These are phyloP conservation scores for Bujurquina vittata DNA, from an alignment of 2,113 vertebrate species.

Conservation along the genomic window DNA sequence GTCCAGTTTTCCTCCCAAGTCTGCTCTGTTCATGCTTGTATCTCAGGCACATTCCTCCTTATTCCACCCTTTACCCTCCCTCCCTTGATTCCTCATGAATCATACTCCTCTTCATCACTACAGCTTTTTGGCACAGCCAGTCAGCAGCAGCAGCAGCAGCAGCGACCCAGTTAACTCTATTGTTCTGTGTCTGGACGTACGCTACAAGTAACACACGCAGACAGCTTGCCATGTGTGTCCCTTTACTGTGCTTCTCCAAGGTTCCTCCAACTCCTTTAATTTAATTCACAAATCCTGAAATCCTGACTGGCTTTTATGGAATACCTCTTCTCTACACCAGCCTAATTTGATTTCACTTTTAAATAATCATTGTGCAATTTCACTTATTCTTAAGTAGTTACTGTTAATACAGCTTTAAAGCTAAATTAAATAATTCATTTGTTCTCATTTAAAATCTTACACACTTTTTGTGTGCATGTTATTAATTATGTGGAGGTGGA, in stretches of 20 bases:
- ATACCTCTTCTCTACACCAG: background rate
- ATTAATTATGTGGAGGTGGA: background rate
- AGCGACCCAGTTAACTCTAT: conserved; percentile 67
- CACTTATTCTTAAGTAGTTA: background rate
- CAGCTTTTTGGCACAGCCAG: conserved; percentile 64
- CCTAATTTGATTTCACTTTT: background rate
- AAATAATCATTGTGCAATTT: background rate
- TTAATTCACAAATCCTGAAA: background rate
- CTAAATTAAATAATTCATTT: background rate
- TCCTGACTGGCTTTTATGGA: background rate
- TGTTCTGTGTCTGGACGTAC: conserved; percentile 57
- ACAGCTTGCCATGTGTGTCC: conserved; percentile 35
- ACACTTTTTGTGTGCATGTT: background rate
- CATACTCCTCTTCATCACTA: conserved; percentile 45
- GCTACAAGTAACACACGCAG: conserved; percentile 34
- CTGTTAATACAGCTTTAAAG: background rate
- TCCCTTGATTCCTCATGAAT: conserved; percentile 4
- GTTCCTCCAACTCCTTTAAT: background rate
- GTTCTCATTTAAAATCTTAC: background rate
- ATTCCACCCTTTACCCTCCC: background rate
- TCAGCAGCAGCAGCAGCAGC: conserved; percentile 1
- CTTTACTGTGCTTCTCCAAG: background rate
- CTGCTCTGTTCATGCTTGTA: background rate
- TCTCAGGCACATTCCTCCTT: background rate
- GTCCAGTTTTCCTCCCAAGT: background rate